Evolutionary conservation across 2,888 invertebrate genomes (phyloP).

Genomic region (Ochropacha duplaris): DNA sequence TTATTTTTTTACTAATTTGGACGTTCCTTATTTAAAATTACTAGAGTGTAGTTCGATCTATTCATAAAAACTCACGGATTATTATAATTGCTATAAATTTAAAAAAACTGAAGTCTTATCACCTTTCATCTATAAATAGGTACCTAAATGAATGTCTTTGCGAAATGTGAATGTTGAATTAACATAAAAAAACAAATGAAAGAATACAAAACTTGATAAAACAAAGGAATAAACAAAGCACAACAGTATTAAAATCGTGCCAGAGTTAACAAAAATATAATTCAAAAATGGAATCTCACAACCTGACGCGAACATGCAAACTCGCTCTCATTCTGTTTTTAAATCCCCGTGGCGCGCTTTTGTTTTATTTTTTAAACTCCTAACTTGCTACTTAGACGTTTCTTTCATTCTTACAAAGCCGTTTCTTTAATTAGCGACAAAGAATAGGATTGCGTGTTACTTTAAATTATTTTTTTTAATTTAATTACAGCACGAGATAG

Average conservation of each 20-base stretch:
- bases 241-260: slow-evolving; percentile 23
- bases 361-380: slow-evolving; percentile 56
- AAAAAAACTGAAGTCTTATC: not conserved
- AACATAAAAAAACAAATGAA: slow-evolving; percentile 6
- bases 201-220: slow-evolving; percentile 26
- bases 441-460: slow-evolving; percentile 78
- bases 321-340: slow-evolving; percentile 68
- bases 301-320: slow-evolving; percentile 72
- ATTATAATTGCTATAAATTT: too few relatives aligned
- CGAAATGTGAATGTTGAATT: not conserved
- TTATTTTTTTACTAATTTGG: too few relatives aligned
- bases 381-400: slow-evolving; percentile 79
- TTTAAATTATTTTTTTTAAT: slow-evolving; percentile 71
- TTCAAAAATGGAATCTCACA: slow-evolving; percentile 64
- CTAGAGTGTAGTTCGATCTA: too few relatives aligned
- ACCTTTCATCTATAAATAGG: not conserved
- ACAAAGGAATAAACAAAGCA: slow-evolving; percentile 38
- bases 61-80: too few relatives aligned
- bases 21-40: too few relatives aligned
- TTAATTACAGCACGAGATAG: slow-evolving; percentile 68
- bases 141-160: not conserved
- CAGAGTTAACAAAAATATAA: slow-evolving; percentile 48
- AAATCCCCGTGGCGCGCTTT: slow-evolving; percentile 62
- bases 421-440: slow-evolving; percentile 80
- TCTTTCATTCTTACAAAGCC: slow-evolving; percentile 70